Conservation (phyloP, 2,113 vertebrate species). For the Paraplagusia blochii region DNA sequence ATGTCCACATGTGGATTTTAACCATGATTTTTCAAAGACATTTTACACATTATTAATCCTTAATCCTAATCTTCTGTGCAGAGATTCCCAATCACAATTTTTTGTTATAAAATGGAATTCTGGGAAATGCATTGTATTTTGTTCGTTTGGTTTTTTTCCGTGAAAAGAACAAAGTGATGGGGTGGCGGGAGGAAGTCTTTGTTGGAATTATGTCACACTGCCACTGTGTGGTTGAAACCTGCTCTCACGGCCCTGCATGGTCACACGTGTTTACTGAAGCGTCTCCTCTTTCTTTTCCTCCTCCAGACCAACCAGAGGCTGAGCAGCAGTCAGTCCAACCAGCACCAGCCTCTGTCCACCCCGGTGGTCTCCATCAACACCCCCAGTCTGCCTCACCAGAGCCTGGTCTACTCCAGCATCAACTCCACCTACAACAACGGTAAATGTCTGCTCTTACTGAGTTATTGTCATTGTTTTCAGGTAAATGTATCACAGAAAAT, state of each 20-base stretch:
- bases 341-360: slow-evolving; percentile 86
- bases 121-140: slow-evolving; percentile 1
- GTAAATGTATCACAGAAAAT: too few species aligned
- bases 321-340: slow-evolving; percentile 83
- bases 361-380: slow-evolving; percentile 92
- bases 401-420: slow-evolving; percentile 85
- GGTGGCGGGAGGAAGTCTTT: too few species aligned
- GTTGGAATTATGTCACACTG: slow-evolving; percentile 7
- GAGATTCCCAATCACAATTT: too few species aligned
- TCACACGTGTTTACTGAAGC: too few species aligned
- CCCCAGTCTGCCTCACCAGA: slow-evolving; percentile 87
- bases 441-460: slow-evolving; percentile 45
- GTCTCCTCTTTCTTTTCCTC: neutral
- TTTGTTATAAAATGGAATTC: neutral
- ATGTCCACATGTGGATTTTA: too few species aligned
- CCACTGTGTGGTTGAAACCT: slow-evolving; percentile 49
- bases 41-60: too few species aligned
- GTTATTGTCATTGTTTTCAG: neutral
- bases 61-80: neutral
- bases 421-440: slow-evolving; percentile 87
- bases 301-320: slow-evolving; percentile 84
- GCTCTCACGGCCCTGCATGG: neutral
- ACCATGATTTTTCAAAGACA: too few species aligned
- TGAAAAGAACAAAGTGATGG: neutral
- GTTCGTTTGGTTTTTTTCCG: neutral